phyloP scores from a whole-genome alignment of 2,888 invertebrate genomes.

The Athalia cordata region DNA sequence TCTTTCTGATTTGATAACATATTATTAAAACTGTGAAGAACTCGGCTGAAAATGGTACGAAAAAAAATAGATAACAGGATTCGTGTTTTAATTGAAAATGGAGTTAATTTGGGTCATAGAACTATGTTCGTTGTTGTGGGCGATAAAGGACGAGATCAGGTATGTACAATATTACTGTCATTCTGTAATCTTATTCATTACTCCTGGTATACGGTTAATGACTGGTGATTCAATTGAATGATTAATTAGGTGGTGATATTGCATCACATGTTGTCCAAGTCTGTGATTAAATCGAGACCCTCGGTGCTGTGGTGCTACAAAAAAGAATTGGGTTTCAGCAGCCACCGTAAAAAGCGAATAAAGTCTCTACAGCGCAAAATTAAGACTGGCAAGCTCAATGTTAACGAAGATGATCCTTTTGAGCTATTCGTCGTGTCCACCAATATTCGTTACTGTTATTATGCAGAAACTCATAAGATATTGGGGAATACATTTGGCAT shows the following conservation, averaged over 20 bases:
- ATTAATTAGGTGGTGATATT: constrained; percentile 89
- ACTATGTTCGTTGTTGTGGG: constrained; percentile 97
- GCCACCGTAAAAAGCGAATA: constrained; percentile 95
- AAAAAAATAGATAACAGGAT: constrained; percentile 98
- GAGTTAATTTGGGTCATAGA: constrained; percentile 91
- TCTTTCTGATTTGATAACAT: not conserved
- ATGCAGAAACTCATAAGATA: constrained; percentile 97
- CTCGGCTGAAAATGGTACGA: constrained; percentile 80
- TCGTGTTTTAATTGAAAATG: constrained; percentile 97
- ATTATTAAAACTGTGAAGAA: not conserved
- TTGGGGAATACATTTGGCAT: constrained; percentile 98
- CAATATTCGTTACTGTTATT: constrained; percentile 97
- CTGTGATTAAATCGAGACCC: constrained; percentile 93
- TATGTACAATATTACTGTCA: constrained; percentile 65
- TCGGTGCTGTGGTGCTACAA: constrained; percentile 99
- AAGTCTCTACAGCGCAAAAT: constrained; percentile 88
- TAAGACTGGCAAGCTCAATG: constrained; percentile 89
- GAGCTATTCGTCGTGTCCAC: constrained; percentile 97
- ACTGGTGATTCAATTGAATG: not conserved
- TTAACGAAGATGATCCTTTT: constrained; percentile 97
- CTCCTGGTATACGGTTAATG: not conserved
- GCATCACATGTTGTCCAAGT: constrained; percentile 98
- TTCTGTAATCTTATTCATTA: not conserved
- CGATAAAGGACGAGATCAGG: constrained; percentile 97
- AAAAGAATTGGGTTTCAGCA: constrained; percentile 79